Evolutionary conservation across 2,888 invertebrate species (phyloP).

Genomic region (Clunio marinus): DNA sequence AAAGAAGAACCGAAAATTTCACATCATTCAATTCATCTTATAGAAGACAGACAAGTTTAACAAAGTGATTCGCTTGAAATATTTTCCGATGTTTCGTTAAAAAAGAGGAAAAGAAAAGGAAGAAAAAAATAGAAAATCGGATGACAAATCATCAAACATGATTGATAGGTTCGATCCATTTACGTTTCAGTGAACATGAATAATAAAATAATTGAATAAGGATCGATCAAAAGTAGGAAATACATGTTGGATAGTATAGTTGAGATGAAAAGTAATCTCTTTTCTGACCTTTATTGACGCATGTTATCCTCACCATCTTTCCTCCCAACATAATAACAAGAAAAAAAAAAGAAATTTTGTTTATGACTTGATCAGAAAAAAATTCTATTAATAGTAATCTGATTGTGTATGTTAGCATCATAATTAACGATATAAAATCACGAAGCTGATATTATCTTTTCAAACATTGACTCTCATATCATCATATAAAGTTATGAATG

Average conservation of each 20-base stretch:
- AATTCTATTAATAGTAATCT: no score
- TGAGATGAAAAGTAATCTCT: no score
- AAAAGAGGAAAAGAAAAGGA: no score
- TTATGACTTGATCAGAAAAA: no score
- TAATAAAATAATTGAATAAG: conserved; percentile 33
- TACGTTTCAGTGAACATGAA: conserved; percentile 15
- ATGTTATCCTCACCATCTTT: no score
- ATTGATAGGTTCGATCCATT: conserved; percentile 37
- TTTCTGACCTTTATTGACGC: no score
- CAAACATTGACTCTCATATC: conserved; percentile 15
- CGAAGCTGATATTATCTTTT: neutral
- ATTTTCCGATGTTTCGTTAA: neutral
- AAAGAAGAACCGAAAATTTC: no score
- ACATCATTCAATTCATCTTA: no score
- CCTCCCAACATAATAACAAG: no score
- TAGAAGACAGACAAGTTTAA: neutral
- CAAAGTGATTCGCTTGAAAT: neutral
- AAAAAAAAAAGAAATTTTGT: no score
- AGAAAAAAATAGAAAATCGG: neutral
- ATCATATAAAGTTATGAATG: neutral
- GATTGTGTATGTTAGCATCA: neutral
- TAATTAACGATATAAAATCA: conserved; percentile 7
- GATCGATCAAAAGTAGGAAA: neutral
- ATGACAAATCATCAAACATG: conserved; percentile 19
- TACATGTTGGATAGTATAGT: no score